Evolutionary conservation across 1,140 invertebrate genomes (phyloP).

Genomic region (Penaeus indicus): DNA sequence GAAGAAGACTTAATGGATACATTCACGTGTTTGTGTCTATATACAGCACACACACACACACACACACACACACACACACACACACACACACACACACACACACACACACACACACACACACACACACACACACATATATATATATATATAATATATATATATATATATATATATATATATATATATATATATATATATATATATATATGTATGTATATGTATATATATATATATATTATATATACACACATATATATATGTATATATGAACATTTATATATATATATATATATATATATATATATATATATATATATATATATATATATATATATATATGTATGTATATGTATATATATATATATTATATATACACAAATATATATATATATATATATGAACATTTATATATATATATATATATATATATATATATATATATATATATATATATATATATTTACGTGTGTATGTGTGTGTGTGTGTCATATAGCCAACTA

Average conservation of each 20-base stretch:
- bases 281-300: neutral
- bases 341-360: constrained; percentile 12
- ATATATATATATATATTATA: constrained; percentile 21
- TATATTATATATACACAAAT: constrained; percentile 17
- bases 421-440: constrained; percentile 28
- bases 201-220: constrained; percentile 2
- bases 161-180: constrained; percentile 6
- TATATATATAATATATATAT: constrained; percentile 2
- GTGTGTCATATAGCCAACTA: neutral
- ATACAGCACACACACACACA: neutral
- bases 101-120: neutral
- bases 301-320: neutral
- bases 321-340: neutral
- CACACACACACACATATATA: neutral
- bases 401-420: constrained; percentile 27
- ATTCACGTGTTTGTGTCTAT: too few species aligned
- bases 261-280: constrained; percentile 1
- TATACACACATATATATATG: neutral
- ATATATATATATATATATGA: constrained; percentile 27
- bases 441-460: neutral
- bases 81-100: too few species aligned
- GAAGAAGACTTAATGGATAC: too few species aligned
- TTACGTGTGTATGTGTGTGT: constrained; percentile 1
- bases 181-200: constrained; percentile 14
- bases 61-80: too few species aligned